Evolutionary conservation across 2,888 invertebrate genomes (phyloP).

Genomic region (Netelia melanura): DNA sequence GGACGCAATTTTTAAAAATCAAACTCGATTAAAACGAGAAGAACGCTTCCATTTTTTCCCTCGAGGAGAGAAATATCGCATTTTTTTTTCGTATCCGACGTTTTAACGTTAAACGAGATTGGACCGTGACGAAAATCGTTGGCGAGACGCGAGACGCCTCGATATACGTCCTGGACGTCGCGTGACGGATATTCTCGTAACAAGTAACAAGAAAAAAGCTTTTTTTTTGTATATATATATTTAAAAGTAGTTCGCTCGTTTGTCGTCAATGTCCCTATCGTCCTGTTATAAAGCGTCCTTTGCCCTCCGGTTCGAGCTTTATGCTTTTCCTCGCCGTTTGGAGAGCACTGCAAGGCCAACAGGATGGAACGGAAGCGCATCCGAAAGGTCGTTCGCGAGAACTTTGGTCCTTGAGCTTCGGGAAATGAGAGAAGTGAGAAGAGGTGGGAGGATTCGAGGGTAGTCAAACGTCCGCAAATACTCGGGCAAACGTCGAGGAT

Average conservation of each 20-base stretch:
- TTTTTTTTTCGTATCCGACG: too few relatives aligned
- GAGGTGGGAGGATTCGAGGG: background rate
- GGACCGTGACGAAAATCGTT: background rate
- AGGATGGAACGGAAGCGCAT: background rate
- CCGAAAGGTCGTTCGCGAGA: background rate
- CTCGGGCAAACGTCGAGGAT: background rate
- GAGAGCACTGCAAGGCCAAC: background rate
- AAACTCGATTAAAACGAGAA: background rate
- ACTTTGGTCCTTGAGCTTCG: conserved; percentile 15
- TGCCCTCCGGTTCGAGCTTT: background rate
- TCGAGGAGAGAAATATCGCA: too few relatives aligned
- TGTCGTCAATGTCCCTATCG: background rate
- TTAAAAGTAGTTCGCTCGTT: background rate
- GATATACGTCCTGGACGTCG: background rate
- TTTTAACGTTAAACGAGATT: background rate
- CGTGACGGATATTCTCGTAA: background rate
- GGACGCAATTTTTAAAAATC: background rate
- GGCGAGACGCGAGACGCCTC: background rate
- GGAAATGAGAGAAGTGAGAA: background rate
- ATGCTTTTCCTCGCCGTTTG: background rate
- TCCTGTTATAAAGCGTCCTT: background rate
- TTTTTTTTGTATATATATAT: background rate
- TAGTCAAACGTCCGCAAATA: background rate
- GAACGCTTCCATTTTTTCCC: too few relatives aligned
- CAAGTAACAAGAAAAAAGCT: background rate